Evolutionary conservation across 2,888 invertebrate genomes (phyloP).

Genomic region (Carpatolechia fugitivella): DNA sequence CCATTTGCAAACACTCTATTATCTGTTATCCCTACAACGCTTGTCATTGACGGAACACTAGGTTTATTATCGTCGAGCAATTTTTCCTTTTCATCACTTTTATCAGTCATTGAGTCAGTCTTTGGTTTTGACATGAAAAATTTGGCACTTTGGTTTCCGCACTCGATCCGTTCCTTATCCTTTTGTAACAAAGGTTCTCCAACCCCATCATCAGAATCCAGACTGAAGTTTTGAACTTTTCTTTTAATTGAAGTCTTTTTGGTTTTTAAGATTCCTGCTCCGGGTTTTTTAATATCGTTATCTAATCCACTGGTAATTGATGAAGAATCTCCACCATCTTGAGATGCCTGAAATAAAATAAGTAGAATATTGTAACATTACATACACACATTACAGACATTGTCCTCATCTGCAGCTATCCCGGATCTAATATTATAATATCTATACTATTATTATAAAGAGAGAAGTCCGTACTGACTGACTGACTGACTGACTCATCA

Average conservation of each 20-base stretch:
- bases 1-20: constrained; percentile 30
- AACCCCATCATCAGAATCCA: constrained; percentile 64
- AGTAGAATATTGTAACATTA: background rate
- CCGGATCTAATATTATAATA: too few species aligned
- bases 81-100: constrained; percentile 40
- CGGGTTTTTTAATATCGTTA: constrained; percentile 60
- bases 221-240: constrained; percentile 57
- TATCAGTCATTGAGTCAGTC: constrained; percentile 53
- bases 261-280: constrained; percentile 66
- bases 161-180: constrained; percentile 49
- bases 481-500: too few species aligned
- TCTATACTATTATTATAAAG: too few species aligned
- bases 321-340: constrained; percentile 62
- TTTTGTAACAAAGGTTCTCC: constrained; percentile 66
- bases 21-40: constrained; percentile 27
- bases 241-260: constrained; percentile 65
- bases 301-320: constrained; percentile 67
- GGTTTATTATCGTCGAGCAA: constrained; percentile 36
- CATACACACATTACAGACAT: too few species aligned
- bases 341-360: constrained; percentile 59
- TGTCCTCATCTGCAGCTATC: too few species aligned
- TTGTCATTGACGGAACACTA: constrained; percentile 25
- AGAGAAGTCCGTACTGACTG: too few species aligned
- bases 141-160: constrained; percentile 62
- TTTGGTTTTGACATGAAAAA: constrained; percentile 56